These are phyloP conservation scores for Diaprepes abbreviatus DNA, from an alignment of 2,888 invertebrate species.

Conservation along the genomic window DNA sequence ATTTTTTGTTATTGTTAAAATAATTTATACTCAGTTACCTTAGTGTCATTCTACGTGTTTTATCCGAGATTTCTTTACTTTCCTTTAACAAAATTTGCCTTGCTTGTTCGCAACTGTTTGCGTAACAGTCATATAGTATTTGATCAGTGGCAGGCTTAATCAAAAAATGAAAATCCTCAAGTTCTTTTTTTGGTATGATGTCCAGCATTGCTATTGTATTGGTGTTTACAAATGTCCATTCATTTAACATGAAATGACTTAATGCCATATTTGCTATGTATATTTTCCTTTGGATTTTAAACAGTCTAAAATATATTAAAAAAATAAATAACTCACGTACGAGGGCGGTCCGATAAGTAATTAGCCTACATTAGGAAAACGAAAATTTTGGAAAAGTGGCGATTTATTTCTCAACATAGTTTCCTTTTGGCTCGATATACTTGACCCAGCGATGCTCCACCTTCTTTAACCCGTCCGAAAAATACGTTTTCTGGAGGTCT, in stretches of 20 bases:
- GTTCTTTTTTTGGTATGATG: constrained; percentile 23
- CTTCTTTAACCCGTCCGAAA: no score
- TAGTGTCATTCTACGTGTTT: constrained; percentile 3
- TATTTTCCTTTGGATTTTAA: constrained; percentile 84
- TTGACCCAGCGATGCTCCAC: no score
- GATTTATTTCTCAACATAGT: no score
- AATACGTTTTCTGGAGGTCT: no score
- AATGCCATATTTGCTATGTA: constrained; percentile 81
- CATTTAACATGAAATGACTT: constrained; percentile 79
- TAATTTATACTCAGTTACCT: constrained; percentile 22
- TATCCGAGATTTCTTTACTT: constrained; percentile 12
- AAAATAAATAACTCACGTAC: no score
- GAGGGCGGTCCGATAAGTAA: no score
- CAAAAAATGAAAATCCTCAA: constrained; percentile 4
- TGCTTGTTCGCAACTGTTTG: background rate
- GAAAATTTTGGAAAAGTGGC: no score
- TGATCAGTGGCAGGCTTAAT: background rate
- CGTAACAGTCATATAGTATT: constrained; percentile 16
- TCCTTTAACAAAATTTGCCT: constrained; percentile 33
- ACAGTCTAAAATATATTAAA: constrained; percentile 79
- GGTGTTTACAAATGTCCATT: constrained; percentile 82
- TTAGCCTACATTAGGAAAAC: no score
- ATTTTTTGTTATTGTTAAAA: no score
- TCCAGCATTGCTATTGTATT: constrained; percentile 66
- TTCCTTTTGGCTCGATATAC: no score